phyloP scores from a whole-genome alignment of 2,113 vertebrate species.

The Ranitomeya imitator region DNA sequence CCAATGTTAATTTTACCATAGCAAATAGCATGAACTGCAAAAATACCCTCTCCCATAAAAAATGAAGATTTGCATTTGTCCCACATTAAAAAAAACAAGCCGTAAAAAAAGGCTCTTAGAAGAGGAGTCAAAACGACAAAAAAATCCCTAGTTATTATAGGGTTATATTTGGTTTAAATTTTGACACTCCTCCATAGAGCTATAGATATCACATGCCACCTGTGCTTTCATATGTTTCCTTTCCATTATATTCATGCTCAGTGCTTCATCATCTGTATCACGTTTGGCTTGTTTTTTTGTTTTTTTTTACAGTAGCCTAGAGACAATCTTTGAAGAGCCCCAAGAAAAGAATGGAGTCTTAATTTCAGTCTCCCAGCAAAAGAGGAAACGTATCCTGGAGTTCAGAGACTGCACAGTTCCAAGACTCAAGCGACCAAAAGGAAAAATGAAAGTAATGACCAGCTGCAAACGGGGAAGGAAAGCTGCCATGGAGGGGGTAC shows the following conservation, averaged over 20 bases:
- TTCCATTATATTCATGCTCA: neutral
- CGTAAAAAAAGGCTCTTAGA: too few species aligned
- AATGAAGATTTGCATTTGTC: too few species aligned
- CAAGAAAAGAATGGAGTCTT: slow-evolving; percentile 87
- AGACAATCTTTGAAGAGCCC: slow-evolving; percentile 96
- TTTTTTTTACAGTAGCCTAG: slow-evolving; percentile 79
- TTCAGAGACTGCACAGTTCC: slow-evolving; percentile 93
- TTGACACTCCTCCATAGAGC: too few species aligned
- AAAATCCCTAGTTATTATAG: too few species aligned
- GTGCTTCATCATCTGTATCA: neutral
- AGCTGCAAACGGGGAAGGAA: slow-evolving; percentile 79
- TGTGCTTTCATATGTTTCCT: neutral
- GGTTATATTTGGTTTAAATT: too few species aligned
- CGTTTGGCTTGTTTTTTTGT: neutral
- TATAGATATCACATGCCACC: neutral
- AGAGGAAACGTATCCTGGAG: slow-evolving; percentile 87
- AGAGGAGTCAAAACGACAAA: too few species aligned
- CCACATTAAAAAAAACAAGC: too few species aligned
- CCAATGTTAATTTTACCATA: too few species aligned
- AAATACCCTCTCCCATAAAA: too few species aligned
- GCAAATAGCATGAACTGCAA: too few species aligned
- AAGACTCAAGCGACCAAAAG: slow-evolving; percentile 80
- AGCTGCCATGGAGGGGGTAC: slow-evolving; percentile 78
- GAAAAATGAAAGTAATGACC: slow-evolving; percentile 69
- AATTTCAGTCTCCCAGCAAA: slow-evolving; percentile 89